phyloP scores from a whole-genome alignment of 1,140 invertebrate species.

The Coenobita brevimanus region DNA sequence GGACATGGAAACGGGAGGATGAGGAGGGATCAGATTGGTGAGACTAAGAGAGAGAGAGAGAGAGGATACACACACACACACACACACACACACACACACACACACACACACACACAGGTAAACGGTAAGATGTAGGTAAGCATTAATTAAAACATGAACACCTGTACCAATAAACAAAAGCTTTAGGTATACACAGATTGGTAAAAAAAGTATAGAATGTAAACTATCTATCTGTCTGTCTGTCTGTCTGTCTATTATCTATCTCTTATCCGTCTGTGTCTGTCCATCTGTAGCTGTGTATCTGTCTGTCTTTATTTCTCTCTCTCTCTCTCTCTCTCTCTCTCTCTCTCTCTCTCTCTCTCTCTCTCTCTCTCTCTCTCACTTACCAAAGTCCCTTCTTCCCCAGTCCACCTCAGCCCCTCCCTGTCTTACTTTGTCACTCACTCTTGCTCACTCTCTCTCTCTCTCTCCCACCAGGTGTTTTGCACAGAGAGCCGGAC shows the following conservation, averaged over 20 bases:
- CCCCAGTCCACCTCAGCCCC: conserved; percentile 4
- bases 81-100: neutral
- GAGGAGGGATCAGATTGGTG: no score
- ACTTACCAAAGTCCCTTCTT: conserved; percentile 5
- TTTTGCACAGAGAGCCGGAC: neutral
- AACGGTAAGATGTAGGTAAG: neutral
- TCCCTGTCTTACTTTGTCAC: conserved; percentile 20
- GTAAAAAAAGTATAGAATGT: neutral
- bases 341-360: conserved; percentile 36
- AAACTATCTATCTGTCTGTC: neutral
- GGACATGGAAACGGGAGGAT: no score
- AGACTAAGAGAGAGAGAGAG: neutral
- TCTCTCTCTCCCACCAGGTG: neutral
- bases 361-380: conserved; percentile 48
- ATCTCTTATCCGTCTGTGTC: neutral
- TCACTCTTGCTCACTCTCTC: conserved; percentile 29
- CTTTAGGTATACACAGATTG: neutral
- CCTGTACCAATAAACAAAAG: neutral
- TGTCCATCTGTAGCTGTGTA: neutral
- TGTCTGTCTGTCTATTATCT: neutral
- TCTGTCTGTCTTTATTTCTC: conserved; percentile 5
- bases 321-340: conserved; percentile 47
- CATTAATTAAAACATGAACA: neutral
- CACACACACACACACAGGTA: neutral
- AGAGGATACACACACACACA: neutral